These are phyloP conservation scores for Diachrysia chrysitis DNA, from an alignment of 2,888 invertebrate species.

Conservation along the genomic window DNA sequence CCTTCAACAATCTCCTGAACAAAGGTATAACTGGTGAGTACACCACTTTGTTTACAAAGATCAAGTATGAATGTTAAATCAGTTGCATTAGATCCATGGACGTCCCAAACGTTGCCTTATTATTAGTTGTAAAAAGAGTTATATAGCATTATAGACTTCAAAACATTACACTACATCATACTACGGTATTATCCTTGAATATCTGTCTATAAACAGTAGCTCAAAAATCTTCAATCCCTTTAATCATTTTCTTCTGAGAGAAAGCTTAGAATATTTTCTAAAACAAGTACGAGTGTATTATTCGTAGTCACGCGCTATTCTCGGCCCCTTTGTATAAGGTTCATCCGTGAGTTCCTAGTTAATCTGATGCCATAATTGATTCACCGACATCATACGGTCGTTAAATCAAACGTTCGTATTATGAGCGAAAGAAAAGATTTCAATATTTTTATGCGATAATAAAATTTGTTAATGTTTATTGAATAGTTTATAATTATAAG, in stretches of 20 bases:
- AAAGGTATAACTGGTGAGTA: conserved; percentile 90
- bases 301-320: conserved; percentile 80
- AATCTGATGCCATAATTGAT: conserved; percentile 84
- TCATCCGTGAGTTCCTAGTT: conserved; percentile 75
- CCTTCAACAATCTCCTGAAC: conserved; percentile 88
- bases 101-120: too few species aligned
- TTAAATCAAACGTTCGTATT: conserved; percentile 53
- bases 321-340: conserved; percentile 74
- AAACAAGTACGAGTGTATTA: conserved; percentile 66
- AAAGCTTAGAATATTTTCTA: conserved; percentile 50
- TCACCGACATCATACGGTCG: conserved; percentile 58
- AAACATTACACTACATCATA: too few species aligned
- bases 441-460: conserved; percentile 43
- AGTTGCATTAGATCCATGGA: too few species aligned
- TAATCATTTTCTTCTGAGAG: conserved; percentile 12
- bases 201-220: not conserved
- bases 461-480: conserved; percentile 52
- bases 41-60: conserved; percentile 29
- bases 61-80: too few species aligned
- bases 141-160: too few species aligned
- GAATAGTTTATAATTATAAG: conserved; percentile 33
- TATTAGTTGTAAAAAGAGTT: too few species aligned
- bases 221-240: not conserved
- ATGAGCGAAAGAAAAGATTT: conserved; percentile 41
- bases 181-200: not conserved